Evolutionary conservation across 2,797 vertebrate species (phyloP), one percentile per base, ranked within the genome.

Genomic region (Crenichthys baileyi): DNA sequence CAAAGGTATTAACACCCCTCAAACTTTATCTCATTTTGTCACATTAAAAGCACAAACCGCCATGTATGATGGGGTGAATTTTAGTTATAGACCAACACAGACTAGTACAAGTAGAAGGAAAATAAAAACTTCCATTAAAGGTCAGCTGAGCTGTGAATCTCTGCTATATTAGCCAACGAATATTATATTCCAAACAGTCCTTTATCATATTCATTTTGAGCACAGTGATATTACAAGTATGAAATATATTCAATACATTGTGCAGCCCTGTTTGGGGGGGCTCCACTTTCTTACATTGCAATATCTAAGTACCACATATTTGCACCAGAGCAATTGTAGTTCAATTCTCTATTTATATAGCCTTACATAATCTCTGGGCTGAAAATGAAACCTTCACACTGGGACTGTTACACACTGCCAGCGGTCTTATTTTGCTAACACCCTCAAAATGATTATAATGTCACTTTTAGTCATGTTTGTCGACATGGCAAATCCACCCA

Each of bases 371-470:
- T 81, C 81, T 86, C 83, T 63, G 79, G 74, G 44, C 80, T 82
- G 85, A 88, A 89, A 89, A 65, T 46, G 79, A 90, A 87, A 80
- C 85, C 61, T 87, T 76, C 65, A 81, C 81, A 67, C 31, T 70
- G 56, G 73, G 75, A 73, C 80, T 84, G 61, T 71, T 87, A 77
- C 79, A 85, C 72, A 83, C 87, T 84, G 87, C 83, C 84, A 80
- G 81, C 79, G 87, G 86, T 87, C 72, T 73, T 80, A 76, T 89
- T 91, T 87, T 81, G 81, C 82, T 87, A 82, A 90, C 82, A 86
- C 81, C 82, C 81, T 85, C 88, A 73, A 79, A 91, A 82, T 88
- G 79, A 88, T 83, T 86, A 82, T 84, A 91, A 90, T 82, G 87
- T 80, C 85, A 81, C 70, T 88, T 83, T 70, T 77, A 82, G 83